Evolutionary conservation across 2,797 vertebrate species (phyloP), one percentile per base, ranked within the genome.

Genomic region (Cryptoprocta ferox): DNA sequence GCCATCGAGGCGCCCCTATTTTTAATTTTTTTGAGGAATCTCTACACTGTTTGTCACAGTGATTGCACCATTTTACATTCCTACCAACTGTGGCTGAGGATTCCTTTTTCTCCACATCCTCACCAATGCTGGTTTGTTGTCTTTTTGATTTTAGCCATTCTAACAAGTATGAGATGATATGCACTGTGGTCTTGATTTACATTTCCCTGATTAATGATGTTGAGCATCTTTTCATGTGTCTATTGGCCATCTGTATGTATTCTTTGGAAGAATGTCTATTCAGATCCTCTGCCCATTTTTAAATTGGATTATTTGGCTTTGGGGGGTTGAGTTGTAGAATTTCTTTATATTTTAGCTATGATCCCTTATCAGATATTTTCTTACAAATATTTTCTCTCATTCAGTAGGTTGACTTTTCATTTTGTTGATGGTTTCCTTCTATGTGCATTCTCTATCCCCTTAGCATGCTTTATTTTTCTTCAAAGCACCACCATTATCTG

Each of bases 381-480:
- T 30, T 45, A 45, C 5, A 75, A 30, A 30, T 45, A 75, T 75
- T 28, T 75, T 75, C 71, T 75, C 42, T 15, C 39, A 45, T 45
- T 75, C 39, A 30, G 8, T 75, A 45, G 71, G 15, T 30, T 45
- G 42, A 75, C 28, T 45, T 75, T 75, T 45, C 73, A 75, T 45
- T 45, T 45, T 75, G 42, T 18, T 75, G 28, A 75, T 75, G n/a
- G 73, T 75, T 45, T 45, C 14, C 42, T 28, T 45, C 39, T 45
- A 30, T 30, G 42, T 50, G 30, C 0, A 18, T 6, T 84, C 45
- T 18, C 35, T 91, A 35, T 66, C 13, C 18, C 19, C 56, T 82
- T n/a, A 50, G 32, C 2, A 21, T 61, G 32, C 39, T 85, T 94
- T 56, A 61, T 39, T 81, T 97, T 85, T 63, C 78, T 94, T 81